phyloP scores from a whole-genome alignment of 1,140 invertebrate genomes.

The Steinernema feltiae region DNA sequence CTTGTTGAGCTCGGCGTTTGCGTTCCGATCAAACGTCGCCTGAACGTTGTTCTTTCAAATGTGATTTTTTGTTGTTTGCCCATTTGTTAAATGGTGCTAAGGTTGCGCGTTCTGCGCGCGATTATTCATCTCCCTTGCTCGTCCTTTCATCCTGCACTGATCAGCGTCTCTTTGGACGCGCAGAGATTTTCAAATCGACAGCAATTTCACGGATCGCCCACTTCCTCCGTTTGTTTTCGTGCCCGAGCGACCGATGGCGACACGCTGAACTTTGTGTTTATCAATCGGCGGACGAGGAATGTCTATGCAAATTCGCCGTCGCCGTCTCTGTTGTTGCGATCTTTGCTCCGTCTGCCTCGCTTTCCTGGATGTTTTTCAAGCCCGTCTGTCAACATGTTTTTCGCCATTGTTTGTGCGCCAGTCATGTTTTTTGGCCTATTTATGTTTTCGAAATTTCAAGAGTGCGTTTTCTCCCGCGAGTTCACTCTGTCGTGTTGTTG shows the following conservation, averaged over 20 bases:
- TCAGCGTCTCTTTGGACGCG: background rate
- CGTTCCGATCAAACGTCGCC: background rate
- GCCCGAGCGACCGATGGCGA: background rate
- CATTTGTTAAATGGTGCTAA: background rate
- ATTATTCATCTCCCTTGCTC: background rate
- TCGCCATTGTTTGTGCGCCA: slow-evolving; percentile 12
- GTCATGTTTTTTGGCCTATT: slow-evolving; percentile 15
- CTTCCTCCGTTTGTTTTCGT: slow-evolving; percentile 1
- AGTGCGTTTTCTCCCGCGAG: slow-evolving; percentile 9
- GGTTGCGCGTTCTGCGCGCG: background rate
- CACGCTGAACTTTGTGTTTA: slow-evolving; percentile 9
- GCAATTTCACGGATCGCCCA: slow-evolving; percentile 10
- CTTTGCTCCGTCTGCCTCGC: slow-evolving; percentile 14
- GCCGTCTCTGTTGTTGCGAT: slow-evolving; percentile 4
- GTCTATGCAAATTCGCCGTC: slow-evolving; percentile 6
- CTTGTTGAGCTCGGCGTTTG: background rate
- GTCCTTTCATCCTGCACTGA: background rate
- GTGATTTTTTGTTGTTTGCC: background rate
- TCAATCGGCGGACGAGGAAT: background rate
- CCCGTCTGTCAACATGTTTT: slow-evolving; percentile 15
- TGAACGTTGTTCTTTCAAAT: slow-evolving; percentile 9
- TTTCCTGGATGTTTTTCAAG: slow-evolving; percentile 14
- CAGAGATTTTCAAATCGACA: background rate
- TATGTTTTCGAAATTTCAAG: slow-evolving; percentile 15
- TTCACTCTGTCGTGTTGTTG: slow-evolving; percentile 15